phyloP scores from a whole-genome alignment of 2,113 vertebrate species.

The Pholis gunnellus region DNA sequence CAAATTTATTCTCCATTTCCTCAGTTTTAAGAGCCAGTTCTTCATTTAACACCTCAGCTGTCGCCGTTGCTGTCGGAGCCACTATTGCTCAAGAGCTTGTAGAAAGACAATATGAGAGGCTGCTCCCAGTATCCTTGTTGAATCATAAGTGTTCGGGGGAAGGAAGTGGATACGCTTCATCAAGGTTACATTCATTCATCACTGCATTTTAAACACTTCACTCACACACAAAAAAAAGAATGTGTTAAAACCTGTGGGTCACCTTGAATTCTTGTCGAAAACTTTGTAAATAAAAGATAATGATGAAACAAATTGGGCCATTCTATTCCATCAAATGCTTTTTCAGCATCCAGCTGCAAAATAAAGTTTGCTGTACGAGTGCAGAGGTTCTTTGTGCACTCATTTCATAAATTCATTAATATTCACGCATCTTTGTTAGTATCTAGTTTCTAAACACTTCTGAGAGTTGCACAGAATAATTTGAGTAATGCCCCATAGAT shows the following conservation, averaged over 20 bases:
- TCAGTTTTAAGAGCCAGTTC: neutral
- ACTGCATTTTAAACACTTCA: neutral
- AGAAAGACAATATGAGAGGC: neutral
- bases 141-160: neutral
- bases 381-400: neutral
- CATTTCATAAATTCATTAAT: constrained; percentile 18
- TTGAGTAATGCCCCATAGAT: constrained; percentile 7
- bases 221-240: neutral
- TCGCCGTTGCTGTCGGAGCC: neutral
- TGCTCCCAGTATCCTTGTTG: neutral
- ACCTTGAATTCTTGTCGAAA: neutral
- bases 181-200: neutral
- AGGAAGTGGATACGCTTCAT: neutral
- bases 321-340: neutral
- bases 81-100: neutral
- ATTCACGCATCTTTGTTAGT: constrained; percentile 6
- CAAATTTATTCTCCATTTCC: neutral
- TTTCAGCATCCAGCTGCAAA: neutral
- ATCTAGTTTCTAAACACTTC: constrained; percentile 1
- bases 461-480: constrained; percentile 16
- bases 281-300: neutral
- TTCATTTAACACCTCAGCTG: neutral
- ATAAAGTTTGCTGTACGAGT: neutral
- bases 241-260: neutral
- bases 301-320: neutral